Evolutionary conservation across 2,113 vertebrate species (phyloP), one percentile per base, ranked within the genome.

Genomic region (Machaerirhynchus nigripectus): DNA sequence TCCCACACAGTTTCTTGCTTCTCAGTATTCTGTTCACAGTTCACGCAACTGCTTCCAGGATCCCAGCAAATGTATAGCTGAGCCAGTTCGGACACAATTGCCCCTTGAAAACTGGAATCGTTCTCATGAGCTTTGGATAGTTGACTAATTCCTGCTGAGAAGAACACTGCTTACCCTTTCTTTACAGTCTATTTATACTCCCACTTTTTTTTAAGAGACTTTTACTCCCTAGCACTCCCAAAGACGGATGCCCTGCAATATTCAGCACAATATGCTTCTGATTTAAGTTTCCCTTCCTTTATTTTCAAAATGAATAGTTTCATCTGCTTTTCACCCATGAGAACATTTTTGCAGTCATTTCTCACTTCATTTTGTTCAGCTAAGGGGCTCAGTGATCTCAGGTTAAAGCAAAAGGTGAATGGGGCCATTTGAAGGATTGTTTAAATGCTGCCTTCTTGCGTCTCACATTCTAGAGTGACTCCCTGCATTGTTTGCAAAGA

Each of bases 1-100:
- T 95, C 60, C 61, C 75, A 84, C 30, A 13, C 42, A 73, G 6
- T 77, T 83, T 77, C 35, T 94, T 11, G 74, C 91, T 94, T 84
- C 89, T 97, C 89, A 90, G 2, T 85, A 96, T 96, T 96, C 94
- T 69, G 70, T 65, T 93, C 94, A 93, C 91, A 89, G 94, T 76
- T 95, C 84, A 80, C 49, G 64, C 53, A 64, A 94, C 52, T 85
- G 57, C 63, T 96, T 96, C 86, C 95, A 96, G 91, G 70, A 80
- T 93, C 81, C 42, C 77, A 87, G 53, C 30, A 91, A 94, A 97
- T 59, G 87, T 95, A 97, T 96, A 96, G 77, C 55, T 63, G 80
- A 96, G 92, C 94, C 84, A 96, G 91, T 87, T 93, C 1, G 5
- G 69, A 73, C 73, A 96, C 88, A 94, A 95, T 95, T 95, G 63